Evolutionary conservation across 2,888 invertebrate genomes (phyloP).

Genomic region (Neoascia interrupta): DNA sequence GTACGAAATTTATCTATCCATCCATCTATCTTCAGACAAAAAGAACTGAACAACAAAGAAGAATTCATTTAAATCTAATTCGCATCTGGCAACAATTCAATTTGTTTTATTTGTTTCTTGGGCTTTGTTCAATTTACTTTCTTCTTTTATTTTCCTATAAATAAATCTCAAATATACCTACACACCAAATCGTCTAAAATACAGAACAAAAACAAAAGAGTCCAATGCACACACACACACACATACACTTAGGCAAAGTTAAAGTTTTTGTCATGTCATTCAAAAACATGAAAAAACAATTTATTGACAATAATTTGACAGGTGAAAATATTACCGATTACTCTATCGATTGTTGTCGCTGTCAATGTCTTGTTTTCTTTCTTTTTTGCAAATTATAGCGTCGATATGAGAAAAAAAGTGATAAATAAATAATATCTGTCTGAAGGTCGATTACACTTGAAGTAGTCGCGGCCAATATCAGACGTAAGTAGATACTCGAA

Average conservation of each 20-base stretch:
- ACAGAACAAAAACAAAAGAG: no score
- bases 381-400: constrained; percentile 38
- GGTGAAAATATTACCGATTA: constrained; percentile 62
- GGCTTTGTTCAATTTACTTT: constrained; percentile 13
- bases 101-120: constrained; percentile 35
- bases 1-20: constrained; percentile 56
- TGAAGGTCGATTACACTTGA: constrained; percentile 51
- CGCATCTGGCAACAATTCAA: constrained; percentile 67
- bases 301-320: constrained; percentile 68
- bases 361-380: not conserved
- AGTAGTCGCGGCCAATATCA: constrained; percentile 19
- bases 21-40: constrained; percentile 11
- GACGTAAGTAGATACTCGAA: constrained; percentile 18
- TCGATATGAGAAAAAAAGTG: not conserved
- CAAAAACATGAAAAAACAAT: constrained; percentile 57
- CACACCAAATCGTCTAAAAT: no score
- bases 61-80: constrained; percentile 61
- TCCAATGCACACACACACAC: not conserved
- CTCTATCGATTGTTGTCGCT: constrained; percentile 26
- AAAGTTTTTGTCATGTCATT: constrained; percentile 47
- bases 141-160: constrained; percentile 26
- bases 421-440: constrained; percentile 17
- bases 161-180: constrained; percentile 58
- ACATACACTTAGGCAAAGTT: not conserved
- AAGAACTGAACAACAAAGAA: not conserved